Evolutionary conservation across 2,113 vertebrate species (phyloP).

Genomic region (Epinephelus moara): DNA sequence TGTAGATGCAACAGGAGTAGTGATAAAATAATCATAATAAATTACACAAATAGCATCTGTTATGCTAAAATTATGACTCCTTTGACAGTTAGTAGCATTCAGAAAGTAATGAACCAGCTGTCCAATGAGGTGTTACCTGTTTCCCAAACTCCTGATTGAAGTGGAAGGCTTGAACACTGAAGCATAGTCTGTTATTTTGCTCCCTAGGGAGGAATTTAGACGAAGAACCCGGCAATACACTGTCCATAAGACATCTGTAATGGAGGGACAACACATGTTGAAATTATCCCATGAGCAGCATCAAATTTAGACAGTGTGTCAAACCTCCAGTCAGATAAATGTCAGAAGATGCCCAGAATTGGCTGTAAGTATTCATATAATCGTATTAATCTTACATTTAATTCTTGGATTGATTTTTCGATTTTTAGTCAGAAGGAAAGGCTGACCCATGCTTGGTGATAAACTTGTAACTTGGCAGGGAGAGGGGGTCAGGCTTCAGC

Average conservation of each 20-base stretch:
- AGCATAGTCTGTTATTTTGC: slow-evolving; percentile 46
- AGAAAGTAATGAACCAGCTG: neutral
- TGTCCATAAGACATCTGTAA: slow-evolving; percentile 68
- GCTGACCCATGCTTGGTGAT: slow-evolving; percentile 62
- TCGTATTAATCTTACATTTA: neutral
- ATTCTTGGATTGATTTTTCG: neutral
- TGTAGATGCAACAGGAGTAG: neutral
- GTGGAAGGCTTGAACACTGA: slow-evolving; percentile 59
- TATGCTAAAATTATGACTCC: neutral
- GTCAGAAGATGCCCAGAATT: neutral
- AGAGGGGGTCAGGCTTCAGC: slow-evolving; percentile 52
- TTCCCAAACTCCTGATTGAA: slow-evolving; percentile 41
- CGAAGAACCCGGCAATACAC: slow-evolving; percentile 46
- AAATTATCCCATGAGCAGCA: neutral
- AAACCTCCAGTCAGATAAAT: neutral
- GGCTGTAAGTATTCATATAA: neutral
- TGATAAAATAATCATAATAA: neutral
- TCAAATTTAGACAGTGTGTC: neutral
- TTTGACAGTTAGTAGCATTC: neutral
- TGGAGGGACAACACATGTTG: neutral
- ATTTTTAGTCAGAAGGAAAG: neutral
- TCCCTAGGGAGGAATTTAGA: slow-evolving; percentile 56
- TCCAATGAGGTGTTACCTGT: slow-evolving; percentile 31
- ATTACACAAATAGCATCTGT: neutral
- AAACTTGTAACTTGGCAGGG: slow-evolving; percentile 55